A percentile compares a stretch with the other conserved stretches of the same genome.
These are phyloP conservation scores for Eutrigla gurnardus DNA, from an alignment of 2,797 vertebrate species.

Conservation along the genomic window DNA sequence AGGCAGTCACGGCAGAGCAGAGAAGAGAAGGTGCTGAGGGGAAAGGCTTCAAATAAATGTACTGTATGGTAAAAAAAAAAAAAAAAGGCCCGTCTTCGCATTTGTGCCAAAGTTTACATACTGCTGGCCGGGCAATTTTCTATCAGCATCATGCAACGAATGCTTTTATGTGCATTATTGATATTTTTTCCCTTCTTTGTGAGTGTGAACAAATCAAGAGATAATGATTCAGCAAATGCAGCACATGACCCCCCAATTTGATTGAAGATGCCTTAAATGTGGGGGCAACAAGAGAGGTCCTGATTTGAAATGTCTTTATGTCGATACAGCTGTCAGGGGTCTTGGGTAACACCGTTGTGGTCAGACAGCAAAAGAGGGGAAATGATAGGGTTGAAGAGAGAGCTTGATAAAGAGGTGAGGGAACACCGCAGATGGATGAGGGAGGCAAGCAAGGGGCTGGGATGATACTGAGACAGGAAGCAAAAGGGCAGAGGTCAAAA, in stretches of 20 bases:
- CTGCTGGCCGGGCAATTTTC: constrained; percentile 53
- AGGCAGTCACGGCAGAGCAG: background rate
- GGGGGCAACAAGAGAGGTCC: constrained; percentile 22
- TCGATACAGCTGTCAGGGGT: constrained; percentile 16
- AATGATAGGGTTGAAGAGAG: constrained; percentile 50
- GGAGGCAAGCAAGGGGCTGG: constrained; percentile 5
- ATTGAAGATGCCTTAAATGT: constrained; percentile 40
- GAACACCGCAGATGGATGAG: constrained; percentile 20
- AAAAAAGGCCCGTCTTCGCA: constrained; percentile 50
- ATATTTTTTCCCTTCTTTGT: constrained; percentile 24
- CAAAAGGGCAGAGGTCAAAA: constrained; percentile 50
- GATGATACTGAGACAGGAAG: constrained; percentile 34
- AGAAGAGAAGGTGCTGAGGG: constrained; percentile 4
- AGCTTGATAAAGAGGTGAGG: constrained; percentile 46
- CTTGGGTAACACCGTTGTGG: constrained; percentile 22
- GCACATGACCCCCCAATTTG: constrained; percentile 45
- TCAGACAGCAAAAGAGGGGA: constrained; percentile 28
- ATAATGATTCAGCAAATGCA: constrained; percentile 50
- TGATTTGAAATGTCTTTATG: constrained; percentile 39
- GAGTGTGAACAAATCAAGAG: constrained; percentile 43
- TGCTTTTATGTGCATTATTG: constrained; percentile 66
- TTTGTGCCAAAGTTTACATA: constrained; percentile 50
- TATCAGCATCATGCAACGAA: constrained; percentile 55
- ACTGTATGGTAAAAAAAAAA: constrained; percentile 35
- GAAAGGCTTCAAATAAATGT: constrained; percentile 42